Evolutionary conservation across 2,113 vertebrate genomes (phyloP).

Genomic region (Meleagris gallopavo): DNA sequence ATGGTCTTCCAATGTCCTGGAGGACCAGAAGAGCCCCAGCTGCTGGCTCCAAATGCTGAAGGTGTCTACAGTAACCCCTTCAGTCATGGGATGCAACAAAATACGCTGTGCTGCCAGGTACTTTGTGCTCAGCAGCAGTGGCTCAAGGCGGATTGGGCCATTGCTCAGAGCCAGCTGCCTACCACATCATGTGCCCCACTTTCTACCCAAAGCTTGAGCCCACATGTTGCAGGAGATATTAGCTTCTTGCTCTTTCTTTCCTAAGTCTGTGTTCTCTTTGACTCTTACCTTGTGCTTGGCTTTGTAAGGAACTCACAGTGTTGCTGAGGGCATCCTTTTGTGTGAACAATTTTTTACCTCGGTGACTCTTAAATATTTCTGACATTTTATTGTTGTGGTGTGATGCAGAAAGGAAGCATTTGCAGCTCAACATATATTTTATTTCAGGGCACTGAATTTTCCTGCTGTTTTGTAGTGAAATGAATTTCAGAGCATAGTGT

Average conservation of each 20-base stretch:
- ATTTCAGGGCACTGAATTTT: not conserved
- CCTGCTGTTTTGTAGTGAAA: not conserved
- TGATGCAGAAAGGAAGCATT: not conserved
- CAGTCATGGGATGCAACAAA: accelerated
- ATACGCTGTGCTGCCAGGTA: not conserved
- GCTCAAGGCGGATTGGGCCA: not conserved
- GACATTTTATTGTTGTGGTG: not conserved
- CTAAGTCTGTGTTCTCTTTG: not conserved
- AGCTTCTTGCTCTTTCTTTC: not conserved
- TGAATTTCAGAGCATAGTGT: not conserved
- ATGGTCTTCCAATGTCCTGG: not conserved
- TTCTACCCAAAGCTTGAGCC: not conserved
- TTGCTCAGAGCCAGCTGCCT: not conserved
- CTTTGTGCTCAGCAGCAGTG: not conserved
- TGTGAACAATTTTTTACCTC: not conserved
- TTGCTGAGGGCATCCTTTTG: not conserved
- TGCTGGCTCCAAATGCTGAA: not conserved
- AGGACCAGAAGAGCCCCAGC: not conserved
- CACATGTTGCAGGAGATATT: not conserved
- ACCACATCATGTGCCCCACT: accelerated
- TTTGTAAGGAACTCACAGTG: not conserved
- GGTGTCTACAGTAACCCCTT: not conserved
- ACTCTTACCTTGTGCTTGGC: not conserved
- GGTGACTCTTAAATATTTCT: not conserved
- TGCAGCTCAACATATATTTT: not conserved